Conservation (phyloP, 2,113 vertebrate genomes). For the Crypturellus undulatus region DNA sequence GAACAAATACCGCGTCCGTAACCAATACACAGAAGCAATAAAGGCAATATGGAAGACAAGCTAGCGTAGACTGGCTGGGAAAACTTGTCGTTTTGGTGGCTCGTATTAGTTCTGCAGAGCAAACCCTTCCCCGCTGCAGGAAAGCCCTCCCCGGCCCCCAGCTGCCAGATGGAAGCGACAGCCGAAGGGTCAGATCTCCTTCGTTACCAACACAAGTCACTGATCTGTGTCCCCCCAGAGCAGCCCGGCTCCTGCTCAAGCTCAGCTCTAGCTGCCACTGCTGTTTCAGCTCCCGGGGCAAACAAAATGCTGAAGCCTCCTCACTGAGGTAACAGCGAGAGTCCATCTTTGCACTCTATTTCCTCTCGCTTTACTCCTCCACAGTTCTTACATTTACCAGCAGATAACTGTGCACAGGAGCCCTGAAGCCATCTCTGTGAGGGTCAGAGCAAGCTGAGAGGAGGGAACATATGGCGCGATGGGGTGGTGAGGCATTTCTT, state of each 20-base stretch:
- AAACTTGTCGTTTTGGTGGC: background rate
- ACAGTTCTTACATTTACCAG: background rate
- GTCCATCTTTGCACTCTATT: background rate
- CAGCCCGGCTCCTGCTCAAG: background rate
- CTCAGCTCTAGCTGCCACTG: background rate
- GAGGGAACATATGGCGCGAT: background rate
- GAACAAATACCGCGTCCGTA: background rate
- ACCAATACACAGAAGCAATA: background rate
- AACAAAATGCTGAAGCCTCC: background rate
- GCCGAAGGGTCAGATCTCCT: background rate
- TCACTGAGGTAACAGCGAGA: background rate
- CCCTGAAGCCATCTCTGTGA: background rate
- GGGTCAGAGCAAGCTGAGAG: background rate
- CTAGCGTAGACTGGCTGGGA: background rate
- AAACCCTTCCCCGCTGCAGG: background rate
- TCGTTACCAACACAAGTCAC: background rate
- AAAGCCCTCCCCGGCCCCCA: background rate
- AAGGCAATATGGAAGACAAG: background rate
- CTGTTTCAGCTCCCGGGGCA: background rate
- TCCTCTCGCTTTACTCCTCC: background rate
- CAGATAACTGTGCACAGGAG: background rate
- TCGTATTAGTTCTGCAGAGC: background rate
- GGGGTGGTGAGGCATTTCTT: background rate
- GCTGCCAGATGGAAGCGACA: constrained; percentile 17
- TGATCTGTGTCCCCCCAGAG: background rate